Conservation (phyloP, 2,797 vertebrate species). For the Valencia hispanica region DNA sequence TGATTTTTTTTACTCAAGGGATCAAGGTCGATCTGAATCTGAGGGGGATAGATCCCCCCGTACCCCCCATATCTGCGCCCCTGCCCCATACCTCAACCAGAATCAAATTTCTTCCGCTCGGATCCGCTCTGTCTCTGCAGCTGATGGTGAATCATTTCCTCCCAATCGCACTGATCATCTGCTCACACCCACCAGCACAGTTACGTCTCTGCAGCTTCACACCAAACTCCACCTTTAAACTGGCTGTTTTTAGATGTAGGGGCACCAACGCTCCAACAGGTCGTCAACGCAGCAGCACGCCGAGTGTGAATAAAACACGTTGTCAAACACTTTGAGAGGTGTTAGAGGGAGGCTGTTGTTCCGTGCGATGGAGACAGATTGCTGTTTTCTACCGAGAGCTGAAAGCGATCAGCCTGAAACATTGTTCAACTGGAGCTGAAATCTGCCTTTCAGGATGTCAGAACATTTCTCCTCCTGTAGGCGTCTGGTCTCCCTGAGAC, state of each 20-base stretch:
- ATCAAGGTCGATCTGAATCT: too few species aligned
- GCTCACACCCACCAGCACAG: conserved; percentile 24
- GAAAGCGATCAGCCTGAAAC: background rate
- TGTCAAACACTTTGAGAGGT: conserved; percentile 17
- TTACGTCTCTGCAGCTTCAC: conserved; percentile 9
- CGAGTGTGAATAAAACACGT: conserved; percentile 15
- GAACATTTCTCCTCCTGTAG: conserved; percentile 6
- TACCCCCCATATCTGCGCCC: too few species aligned
- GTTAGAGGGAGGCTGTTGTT: background rate
- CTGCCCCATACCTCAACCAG: too few species aligned
- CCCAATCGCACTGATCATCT: conserved; percentile 6
- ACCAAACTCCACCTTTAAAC: conserved; percentile 8
- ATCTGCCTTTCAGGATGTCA: background rate
- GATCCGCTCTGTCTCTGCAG: conserved; percentile 3
- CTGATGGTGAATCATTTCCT: conserved; percentile 6
- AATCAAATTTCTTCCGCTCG: conserved; percentile 9
- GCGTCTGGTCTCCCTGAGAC: conserved; percentile 19
- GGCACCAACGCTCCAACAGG: background rate
- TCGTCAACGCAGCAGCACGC: background rate
- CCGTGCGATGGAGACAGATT: background rate
- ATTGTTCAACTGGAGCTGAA: background rate
- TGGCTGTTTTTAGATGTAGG: conserved; percentile 9
- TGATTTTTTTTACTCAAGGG: too few species aligned
- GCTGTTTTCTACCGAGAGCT: background rate
- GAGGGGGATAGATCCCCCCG: too few species aligned